These are phyloP conservation scores for Salarias fasciatus DNA, from an alignment of 2,797 vertebrate species.

Conservation along the genomic window DNA sequence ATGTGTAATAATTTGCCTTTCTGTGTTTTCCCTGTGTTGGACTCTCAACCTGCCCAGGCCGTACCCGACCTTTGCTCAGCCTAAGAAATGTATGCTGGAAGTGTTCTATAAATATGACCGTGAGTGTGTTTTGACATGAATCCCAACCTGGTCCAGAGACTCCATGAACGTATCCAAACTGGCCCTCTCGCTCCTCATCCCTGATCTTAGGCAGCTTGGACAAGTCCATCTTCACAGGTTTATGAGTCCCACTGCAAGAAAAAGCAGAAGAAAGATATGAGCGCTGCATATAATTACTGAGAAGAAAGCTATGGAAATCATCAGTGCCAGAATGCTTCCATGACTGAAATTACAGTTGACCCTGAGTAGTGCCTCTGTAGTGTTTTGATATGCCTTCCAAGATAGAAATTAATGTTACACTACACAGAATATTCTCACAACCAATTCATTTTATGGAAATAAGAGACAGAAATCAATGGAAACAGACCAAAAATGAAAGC, in stretches of 20 bases:
- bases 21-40: too few species aligned
- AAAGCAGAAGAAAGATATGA: neutral
- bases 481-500: neutral
- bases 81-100: neutral
- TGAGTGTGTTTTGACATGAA: neutral
- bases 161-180: conserved; percentile 93
- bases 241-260: conserved; percentile 42
- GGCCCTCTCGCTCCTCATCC: conserved; percentile 90
- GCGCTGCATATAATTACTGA: neutral
- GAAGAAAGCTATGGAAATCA: neutral
- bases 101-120: neutral
- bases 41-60: too few species aligned
- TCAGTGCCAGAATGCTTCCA: neutral
- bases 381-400: too few species aligned
- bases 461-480: neutral
- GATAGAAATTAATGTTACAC: too few species aligned
- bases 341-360: neutral
- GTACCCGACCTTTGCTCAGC: too few species aligned
- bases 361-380: too few species aligned
- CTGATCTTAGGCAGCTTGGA: conserved; percentile 93
- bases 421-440: too few species aligned
- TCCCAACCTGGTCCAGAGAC: conserved; percentile 93
- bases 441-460: too few species aligned
- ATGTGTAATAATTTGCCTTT: too few species aligned
- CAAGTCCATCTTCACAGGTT: conserved; percentile 88